Evolutionary conservation across 1,140 invertebrate genomes (phyloP).

Genomic region (Homarus americanus): DNA sequence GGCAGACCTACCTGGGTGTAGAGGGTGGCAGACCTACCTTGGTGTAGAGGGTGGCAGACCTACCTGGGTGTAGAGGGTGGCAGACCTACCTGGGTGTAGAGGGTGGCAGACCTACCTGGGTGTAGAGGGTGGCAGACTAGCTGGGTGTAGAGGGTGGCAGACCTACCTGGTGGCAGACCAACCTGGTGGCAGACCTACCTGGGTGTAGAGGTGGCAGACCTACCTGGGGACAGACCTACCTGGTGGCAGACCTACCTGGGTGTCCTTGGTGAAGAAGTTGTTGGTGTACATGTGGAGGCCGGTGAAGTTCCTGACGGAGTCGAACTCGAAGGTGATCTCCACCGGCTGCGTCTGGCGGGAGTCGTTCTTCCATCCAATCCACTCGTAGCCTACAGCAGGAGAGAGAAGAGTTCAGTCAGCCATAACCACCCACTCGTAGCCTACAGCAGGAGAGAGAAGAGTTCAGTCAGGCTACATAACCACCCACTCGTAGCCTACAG

Average conservation of each 20-base stretch:
- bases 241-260: slow-evolving; percentile 86
- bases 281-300: slow-evolving; percentile 86
- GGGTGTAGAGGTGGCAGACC: not conserved
- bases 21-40: too few relatives aligned
- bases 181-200: not conserved
- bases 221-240: slow-evolving; percentile 78
- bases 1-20: too few relatives aligned
- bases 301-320: slow-evolving; percentile 86
- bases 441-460: too few relatives aligned
- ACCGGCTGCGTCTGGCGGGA: slow-evolving; percentile 80
- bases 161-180: not conserved
- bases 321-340: slow-evolving; percentile 88
- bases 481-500: too few relatives aligned
- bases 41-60: too few relatives aligned
- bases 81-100: too few relatives aligned
- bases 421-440: too few relatives aligned
- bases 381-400: slow-evolving; percentile 84
- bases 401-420: slow-evolving; percentile 74
- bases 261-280: slow-evolving; percentile 89
- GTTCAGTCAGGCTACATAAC: too few relatives aligned
- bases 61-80: too few relatives aligned
- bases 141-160: not conserved
- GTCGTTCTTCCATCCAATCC: slow-evolving; percentile 91
- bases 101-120: too few relatives aligned
- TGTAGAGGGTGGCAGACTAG: too few relatives aligned